Base-by-base conservation (phyloP, 2,113 vertebrate genomes). In the Chlorodrepanis virens region DNA sequence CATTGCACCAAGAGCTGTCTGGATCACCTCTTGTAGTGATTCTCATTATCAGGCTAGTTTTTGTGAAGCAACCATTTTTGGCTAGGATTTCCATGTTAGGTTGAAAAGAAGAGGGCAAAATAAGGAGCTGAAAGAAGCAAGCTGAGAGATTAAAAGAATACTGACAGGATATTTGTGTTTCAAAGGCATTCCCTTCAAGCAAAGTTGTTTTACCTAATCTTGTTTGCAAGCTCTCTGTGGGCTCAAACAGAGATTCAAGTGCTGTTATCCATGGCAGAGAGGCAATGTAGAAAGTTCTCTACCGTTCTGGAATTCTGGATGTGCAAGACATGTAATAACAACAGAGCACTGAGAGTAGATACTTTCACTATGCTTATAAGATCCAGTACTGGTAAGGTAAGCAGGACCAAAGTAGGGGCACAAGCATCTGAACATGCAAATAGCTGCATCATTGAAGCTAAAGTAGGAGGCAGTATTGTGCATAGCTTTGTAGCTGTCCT, bases 341-440 rank as follows among this genome's bases (percentile, higher is more conserved):
- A 40, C 39, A 79, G 42, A 42, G 18, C 8, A 24, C 45, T 76
- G 37, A 76, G 29, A 59, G 29, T 5, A 33, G 14, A 45, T 71
- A 8, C 4, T 31, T 3, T 59, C 45, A 31, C 28, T 71, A 5
- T 44, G 39, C 13, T 28, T 63, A 8, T 22, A 50, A 57, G 25
- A 54, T 24, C 25, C 60, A 77, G 52, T 52, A 21, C 29, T 47
- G 31, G 20, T 52, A 44, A 49, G 12, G 27, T 25, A 40, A 60
- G 22, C 33, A 68, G 42, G 25, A 82, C 13, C 4, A 18, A 71
- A 71, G 14, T 8, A 59, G 10, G 31, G n/a, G 7, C 28, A 56
- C 13, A 83, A 76, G 8, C 29, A 68, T 33, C 39, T 37, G 5
- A 16, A 47, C 0, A 0, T 50, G 9, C 3, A 74, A 59, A 75